A percentile compares a stretch with the other conserved stretches of the same genome.
Conservation (phyloP, 2,113 vertebrate genomes). For the Hymenochirus boettgeri region DNA sequence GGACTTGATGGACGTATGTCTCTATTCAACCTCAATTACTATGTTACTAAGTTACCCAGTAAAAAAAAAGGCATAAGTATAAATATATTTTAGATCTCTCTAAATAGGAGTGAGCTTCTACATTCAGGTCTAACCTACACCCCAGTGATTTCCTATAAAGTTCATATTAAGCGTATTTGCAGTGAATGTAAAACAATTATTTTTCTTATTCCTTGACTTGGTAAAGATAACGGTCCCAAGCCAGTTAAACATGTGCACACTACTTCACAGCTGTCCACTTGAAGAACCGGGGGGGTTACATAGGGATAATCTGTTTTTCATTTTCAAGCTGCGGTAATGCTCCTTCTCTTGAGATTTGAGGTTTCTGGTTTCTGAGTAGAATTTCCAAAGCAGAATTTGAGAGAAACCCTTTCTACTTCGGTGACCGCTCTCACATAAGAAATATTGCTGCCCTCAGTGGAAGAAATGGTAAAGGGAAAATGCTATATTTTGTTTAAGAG, state of each 20-base stretch:
- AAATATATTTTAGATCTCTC: slow-evolving; percentile 2
- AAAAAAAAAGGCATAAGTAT: too few species aligned
- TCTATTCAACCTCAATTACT: too few species aligned
- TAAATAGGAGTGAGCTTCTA: neutral
- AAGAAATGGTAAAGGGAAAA: slow-evolving; percentile 51
- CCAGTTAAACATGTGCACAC: slow-evolving; percentile 53
- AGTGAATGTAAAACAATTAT: slow-evolving; percentile 23
- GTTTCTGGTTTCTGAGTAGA: slow-evolving; percentile 61
- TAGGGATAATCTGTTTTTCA: slow-evolving; percentile 66
- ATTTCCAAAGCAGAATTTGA: slow-evolving; percentile 43
- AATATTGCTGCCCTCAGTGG: slow-evolving; percentile 53
- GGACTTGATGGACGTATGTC: too few species aligned
- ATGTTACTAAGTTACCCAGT: too few species aligned
- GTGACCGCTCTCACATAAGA: slow-evolving; percentile 53
- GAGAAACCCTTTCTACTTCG: slow-evolving; percentile 54
- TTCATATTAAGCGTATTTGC: neutral
- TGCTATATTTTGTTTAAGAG: slow-evolving; percentile 14
- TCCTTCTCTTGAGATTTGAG: slow-evolving; percentile 53
- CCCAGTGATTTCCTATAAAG: neutral
- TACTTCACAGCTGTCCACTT: slow-evolving; percentile 53
- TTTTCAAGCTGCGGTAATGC: slow-evolving; percentile 60
- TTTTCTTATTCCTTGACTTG: slow-evolving; percentile 47
- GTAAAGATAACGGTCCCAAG: slow-evolving; percentile 49
- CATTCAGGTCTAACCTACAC: neutral
- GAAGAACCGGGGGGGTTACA: slow-evolving; percentile 58